Evolutionary conservation across 2,888 invertebrate species (phyloP), one percentile per base, ranked within the genome.

Genomic region (Lamellibrachia columna): DNA sequence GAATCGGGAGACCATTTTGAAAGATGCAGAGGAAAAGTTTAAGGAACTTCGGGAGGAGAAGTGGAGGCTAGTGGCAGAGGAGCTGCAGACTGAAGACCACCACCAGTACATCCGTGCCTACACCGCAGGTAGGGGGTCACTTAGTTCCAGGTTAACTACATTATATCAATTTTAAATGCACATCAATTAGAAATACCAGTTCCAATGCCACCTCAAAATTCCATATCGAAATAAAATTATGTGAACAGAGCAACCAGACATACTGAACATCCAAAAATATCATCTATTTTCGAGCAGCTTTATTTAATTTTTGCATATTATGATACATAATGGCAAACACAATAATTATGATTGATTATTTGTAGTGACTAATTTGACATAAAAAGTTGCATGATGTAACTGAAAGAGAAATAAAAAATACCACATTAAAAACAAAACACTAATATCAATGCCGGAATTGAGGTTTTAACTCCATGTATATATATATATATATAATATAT

Each of bases 81-180:
- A 99, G 96, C 96, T 99, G 52, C 97, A 97, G 58, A 97, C 97
- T 92, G 97, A 97, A 94, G 98, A 98, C 95, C 97, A 97, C 0
- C 98, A 97, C 95, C 97, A 97, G 94, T 98, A 97, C 95, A 96
- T 97, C 2, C 96, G 97, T 93, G 98, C 98, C 1, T 98, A 97
- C 95, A 97, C 98, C 22, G 96, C 95, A 96, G 97, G 97, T 94
- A 95, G 97, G 75, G 93, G 90, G 91, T 8, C 52, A 1, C 7
- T 7, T 91, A 8, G 22, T 15, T 90, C 52, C 90, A 52, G 15
- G 90, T 90, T 75, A 92, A 15, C 8, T 91, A 91, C 52, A 91
- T 91, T 91, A 22, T 52, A 53, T 0, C 40, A 40, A 40, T 40
- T 40, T 40, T 40, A 40, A 40, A 40, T 40, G 40, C 40, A 40